A percentile compares a stretch with the other conserved stretches of the same genome.
Conservation (phyloP, 2,888 invertebrate species). For the Ischnus inquisitorius region DNA sequence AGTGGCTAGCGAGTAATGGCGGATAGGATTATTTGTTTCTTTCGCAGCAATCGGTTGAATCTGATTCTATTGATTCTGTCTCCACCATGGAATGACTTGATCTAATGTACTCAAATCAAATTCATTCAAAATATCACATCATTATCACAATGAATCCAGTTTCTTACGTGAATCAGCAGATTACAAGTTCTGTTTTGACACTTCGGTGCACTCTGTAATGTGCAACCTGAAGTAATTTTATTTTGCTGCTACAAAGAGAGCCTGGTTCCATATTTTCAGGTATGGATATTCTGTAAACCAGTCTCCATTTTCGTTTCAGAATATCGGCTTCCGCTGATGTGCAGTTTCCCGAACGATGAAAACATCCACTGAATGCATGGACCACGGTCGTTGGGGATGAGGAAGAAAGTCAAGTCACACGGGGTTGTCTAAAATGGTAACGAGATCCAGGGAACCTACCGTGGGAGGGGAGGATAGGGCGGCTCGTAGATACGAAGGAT, state of each 20-base stretch:
- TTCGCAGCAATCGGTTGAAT: not conserved
- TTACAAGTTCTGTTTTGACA: conserved; percentile 19
- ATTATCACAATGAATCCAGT: too few species aligned
- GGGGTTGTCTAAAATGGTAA: conserved; percentile 55
- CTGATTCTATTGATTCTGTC: not conserved
- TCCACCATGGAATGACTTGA: not conserved
- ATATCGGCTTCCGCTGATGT: conserved; percentile 42
- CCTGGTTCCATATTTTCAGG: not conserved
- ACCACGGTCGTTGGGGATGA: not conserved
- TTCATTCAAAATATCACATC: too few species aligned
- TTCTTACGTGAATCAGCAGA: not conserved
- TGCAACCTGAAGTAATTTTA: not conserved
- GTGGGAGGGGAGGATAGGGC: not conserved
- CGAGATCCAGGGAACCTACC: conserved; percentile 39
- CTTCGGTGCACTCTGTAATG: conserved; percentile 17
- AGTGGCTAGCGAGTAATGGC: not conserved
- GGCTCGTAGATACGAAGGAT: conserved; percentile 37
- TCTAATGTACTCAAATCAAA: not conserved
- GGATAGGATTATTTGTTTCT: not conserved
- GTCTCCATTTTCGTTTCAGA: conserved; percentile 45
- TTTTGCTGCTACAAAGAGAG: not conserved
- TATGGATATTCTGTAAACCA: conserved; percentile 16
- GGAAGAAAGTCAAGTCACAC: conserved; percentile 34
- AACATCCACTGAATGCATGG: conserved; percentile 2
- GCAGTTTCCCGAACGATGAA: not conserved